Base-by-base conservation (phyloP, 2,113 vertebrate genomes). In the Erinaceus europaeus region DNA sequence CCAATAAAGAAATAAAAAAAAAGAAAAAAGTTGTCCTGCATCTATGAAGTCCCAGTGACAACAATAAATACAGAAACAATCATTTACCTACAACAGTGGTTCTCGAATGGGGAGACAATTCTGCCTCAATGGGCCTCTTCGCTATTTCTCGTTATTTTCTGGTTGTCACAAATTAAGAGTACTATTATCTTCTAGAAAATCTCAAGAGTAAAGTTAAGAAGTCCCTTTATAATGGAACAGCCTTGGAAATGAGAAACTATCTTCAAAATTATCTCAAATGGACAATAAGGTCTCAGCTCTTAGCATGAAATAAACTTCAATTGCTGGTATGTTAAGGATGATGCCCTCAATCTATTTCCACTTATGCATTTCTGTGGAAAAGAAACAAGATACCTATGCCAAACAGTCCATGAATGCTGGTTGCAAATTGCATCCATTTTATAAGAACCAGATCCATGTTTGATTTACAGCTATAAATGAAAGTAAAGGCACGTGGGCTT, bases 1-100 rank as follows among this genome's bases (percentile, higher is more conserved):
- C n/a, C n/a, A n/a, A n/a, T n/a, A n/a, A n/a, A n/a, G n/a, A n/a
- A n/a, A n/a, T n/a, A n/a, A n/a, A n/a, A n/a, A n/a, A n/a, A n/a
- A n/a, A n/a, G n/a, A n/a, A n/a, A n/a, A n/a, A n/a, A n/a, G n/a
- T n/a, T n/a, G n/a, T n/a, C n/a, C n/a, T n/a, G n/a, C n/a, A n/a
- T n/a, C n/a, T n/a, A n/a, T n/a, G n/a, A n/a, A n/a, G n/a, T n/a
- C n/a, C n/a, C n/a, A n/a, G n/a, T n/a, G n/a, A n/a, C n/a, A n/a
- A n/a, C n/a, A n/a, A n/a, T n/a, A n/a, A n/a, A n/a, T n/a, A n/a
- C 48, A 62, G 20, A 91, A 89, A 78, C 6, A 69, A 50, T 29
- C 15, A 11, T 78, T 38, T 62, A 32, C 4, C 53, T 32, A 6
- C 32, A 67, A n/a, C 6, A 65, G 20, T 15, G 32, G 34, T 42